Percentiles rank a stretch among this genome's conserved stretches.
phyloP scores from a whole-genome alignment of 2,888 invertebrate species.

The Helobdella robusta region DNA sequence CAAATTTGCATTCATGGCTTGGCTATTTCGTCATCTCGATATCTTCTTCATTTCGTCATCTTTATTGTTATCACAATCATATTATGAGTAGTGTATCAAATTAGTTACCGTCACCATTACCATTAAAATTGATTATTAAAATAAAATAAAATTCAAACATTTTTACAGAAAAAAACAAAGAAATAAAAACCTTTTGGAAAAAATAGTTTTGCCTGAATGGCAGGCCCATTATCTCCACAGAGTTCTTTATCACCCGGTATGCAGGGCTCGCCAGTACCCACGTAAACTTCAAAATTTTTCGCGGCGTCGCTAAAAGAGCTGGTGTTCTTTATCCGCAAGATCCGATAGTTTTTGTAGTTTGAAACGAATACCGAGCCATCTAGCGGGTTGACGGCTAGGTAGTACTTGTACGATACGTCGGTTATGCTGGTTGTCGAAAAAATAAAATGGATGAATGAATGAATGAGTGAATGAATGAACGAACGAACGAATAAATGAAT shows the following conservation, averaged over 20 bases:
- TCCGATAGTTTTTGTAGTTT: conserved; percentile 61
- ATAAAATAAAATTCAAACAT: neutral
- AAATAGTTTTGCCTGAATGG: conserved; percentile 77
- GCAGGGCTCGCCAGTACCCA: conserved; percentile 88
- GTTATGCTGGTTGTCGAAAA: conserved; percentile 61
- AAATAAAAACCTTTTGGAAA: conserved; percentile 66
- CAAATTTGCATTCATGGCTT: too few relatives aligned
- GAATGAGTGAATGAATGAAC: neutral
- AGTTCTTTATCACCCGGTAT: conserved; percentile 56
- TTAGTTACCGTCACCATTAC: neutral
- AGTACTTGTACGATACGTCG: conserved; percentile 84
- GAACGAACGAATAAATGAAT: neutral
- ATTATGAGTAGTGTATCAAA: neutral
- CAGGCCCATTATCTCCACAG: conserved; percentile 73
- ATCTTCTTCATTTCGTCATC: too few relatives aligned
- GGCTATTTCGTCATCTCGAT: too few relatives aligned
- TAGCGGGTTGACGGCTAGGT: conserved; percentile 86
- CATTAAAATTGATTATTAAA: neutral
- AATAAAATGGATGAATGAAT: neutral
- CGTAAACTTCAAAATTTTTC: conserved; percentile 81
- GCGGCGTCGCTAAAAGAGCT: conserved; percentile 47
- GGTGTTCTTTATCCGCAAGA: conserved; percentile 46
- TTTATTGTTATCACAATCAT: neutral
- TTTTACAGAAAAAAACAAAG: neutral
- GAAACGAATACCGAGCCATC: conserved; percentile 91